Evolutionary conservation across 2,888 invertebrate genomes (phyloP), one percentile per base, ranked within the genome.

Genomic region (Myopa testacea): DNA sequence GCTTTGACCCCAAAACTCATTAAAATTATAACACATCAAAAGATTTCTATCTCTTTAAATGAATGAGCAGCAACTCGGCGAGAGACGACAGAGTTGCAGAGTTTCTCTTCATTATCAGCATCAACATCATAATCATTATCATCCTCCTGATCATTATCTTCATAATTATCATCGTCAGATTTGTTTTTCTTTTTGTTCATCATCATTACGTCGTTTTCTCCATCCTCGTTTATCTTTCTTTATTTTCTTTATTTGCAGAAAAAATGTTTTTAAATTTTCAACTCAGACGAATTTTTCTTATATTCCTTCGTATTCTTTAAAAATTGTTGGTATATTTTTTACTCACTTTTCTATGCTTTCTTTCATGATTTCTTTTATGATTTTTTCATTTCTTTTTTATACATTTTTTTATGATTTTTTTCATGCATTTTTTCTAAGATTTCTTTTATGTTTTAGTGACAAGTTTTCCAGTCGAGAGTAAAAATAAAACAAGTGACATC

Each of bases 11-110:
- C 74, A 52, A 68, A 75, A 75, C 75, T 75, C 75, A 75, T 75
- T 75, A 75, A 75, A 75, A 75, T 75, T 75, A 75, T 75, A 75
- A 69, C 75, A 75, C 75, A 75, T 75, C 75, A 75, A 75, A 75
- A 75, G 75, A 75, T 75, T 75, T 68, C 65, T 38, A 68, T 75
- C 75, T 68, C 55, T 68, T 68, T 69, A 75, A 68, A 38, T 58
- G 38, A 62, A 73, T 37, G 37, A 63, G 73, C 73, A 58, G 34
- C 26, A 50, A 6, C n/a, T 14, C 19, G 19, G 50, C 50, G 10
- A n/a, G 69, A n/a, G n/a, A 70, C 19, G 34, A 40, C 34, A n/a
- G 8, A 12, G n/a, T 50, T 73, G 73, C 62, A n/a, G 10, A 14
- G 37, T 63, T 63, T 63, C 37, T 37, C 34, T 34, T 63, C 19